A percentile compares a stretch with the other conserved stretches of the same genome.
Evolutionary conservation across 92 coral and sea anemone species (phyloP).

Genomic region (Umimayanthus kanabou): DNA sequence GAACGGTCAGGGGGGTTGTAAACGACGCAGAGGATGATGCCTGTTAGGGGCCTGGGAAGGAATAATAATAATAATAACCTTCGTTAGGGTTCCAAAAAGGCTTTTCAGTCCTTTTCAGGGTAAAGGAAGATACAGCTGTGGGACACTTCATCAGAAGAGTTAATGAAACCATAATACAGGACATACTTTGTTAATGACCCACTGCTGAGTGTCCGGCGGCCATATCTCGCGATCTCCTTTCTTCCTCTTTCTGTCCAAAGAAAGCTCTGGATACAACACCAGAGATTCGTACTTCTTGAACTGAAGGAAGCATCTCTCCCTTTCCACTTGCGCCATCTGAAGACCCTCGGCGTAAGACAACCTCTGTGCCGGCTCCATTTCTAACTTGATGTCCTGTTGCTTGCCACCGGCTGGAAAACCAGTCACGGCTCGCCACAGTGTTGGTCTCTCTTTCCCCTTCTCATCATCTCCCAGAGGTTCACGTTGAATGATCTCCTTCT

Average conservation of each 20-base stretch:
- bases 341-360: constrained; percentile 76
- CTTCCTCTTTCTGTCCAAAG: constrained; percentile 65
- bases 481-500: constrained; percentile 85
- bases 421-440: constrained; percentile 79
- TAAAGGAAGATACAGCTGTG: background rate
- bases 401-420: constrained; percentile 84
- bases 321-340: constrained; percentile 76
- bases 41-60: too few relatives aligned
- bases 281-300: constrained; percentile 65
- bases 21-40: too few relatives aligned
- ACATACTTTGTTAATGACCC: constrained; percentile 86
- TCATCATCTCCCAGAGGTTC: constrained; percentile 82
- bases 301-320: constrained; percentile 84
- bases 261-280: constrained; percentile 85
- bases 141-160: background rate
- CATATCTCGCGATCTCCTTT: constrained; percentile 70
- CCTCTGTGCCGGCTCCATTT: constrained; percentile 68
- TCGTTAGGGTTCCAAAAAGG: too few relatives aligned
- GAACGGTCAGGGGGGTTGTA: too few relatives aligned
- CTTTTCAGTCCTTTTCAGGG: too few relatives aligned
- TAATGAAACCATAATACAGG: background rate
- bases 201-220: constrained; percentile 90
- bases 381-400: constrained; percentile 62
- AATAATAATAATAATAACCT: too few relatives aligned
- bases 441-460: constrained; percentile 77